Evolutionary conservation across 2,888 invertebrate species (phyloP).

Genomic region (Steromphala cineraria): DNA sequence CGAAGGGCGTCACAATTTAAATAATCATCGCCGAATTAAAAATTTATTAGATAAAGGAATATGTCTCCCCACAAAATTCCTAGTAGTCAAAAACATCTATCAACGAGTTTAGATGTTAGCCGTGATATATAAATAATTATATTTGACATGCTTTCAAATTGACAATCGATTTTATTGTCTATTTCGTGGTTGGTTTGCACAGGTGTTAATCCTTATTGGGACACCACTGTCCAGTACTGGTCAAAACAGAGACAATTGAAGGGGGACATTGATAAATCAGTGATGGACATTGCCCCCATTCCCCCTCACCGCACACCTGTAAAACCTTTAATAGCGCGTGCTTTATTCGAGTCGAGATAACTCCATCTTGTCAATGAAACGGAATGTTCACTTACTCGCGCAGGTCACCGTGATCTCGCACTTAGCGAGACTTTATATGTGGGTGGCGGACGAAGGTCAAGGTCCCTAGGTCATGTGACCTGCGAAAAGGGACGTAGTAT

Average conservation of each 20-base stretch:
- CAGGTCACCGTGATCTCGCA: not conserved
- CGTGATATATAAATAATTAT: too few relatives aligned
- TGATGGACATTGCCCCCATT: not conserved
- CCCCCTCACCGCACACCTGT: not conserved
- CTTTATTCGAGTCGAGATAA: not conserved
- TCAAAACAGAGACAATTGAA: too few relatives aligned
- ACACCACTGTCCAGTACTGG: too few relatives aligned
- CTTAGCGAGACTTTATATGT: not conserved
- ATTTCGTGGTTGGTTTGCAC: not conserved
- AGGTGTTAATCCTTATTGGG: not conserved
- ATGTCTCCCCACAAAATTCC: too few relatives aligned
- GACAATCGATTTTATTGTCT: not conserved
- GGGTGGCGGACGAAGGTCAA: not conserved
- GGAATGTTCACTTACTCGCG: not conserved
- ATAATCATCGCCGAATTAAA: too few relatives aligned
- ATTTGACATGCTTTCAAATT: not conserved
- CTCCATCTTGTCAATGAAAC: not conserved
- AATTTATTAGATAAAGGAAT: too few relatives aligned
- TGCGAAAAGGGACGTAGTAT: not conserved
- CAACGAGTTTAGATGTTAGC: too few relatives aligned
- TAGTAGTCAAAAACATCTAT: too few relatives aligned
- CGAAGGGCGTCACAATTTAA: too few relatives aligned
- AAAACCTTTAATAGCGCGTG: not conserved
- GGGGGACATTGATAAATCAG: too few relatives aligned
- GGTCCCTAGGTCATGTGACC: not conserved